Conservation (phyloP, 2,888 invertebrate genomes). For the Cremastinae sp. region DNA sequence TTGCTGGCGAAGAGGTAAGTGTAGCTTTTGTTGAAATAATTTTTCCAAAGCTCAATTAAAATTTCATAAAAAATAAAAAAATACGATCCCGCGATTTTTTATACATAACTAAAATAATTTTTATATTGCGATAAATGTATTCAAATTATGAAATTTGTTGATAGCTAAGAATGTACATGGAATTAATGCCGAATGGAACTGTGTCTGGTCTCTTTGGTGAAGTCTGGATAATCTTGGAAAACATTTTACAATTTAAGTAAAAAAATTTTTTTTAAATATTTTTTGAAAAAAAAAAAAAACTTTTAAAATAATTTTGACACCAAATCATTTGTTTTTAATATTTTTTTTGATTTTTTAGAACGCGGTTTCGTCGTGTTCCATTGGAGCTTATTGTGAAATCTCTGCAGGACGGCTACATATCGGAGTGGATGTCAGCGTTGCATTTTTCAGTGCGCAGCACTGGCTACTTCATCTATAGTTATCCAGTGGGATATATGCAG, state of each 20-base stretch:
- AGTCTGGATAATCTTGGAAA: constrained; percentile 77
- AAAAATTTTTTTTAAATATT: neutral
- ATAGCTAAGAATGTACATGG: no score
- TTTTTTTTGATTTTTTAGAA: constrained; percentile 62
- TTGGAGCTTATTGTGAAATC: constrained; percentile 48
- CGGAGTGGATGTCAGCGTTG: constrained; percentile 66
- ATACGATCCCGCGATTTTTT: no score
- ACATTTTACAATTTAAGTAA: constrained; percentile 77
- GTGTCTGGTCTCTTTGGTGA: constrained; percentile 79
- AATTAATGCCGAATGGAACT: constrained; percentile 67
- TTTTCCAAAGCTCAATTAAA: no score
- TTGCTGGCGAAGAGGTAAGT: constrained; percentile 74
- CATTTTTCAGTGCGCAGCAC: constrained; percentile 62
- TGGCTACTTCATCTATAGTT: constrained; percentile 66
- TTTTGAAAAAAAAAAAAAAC: constrained; percentile 8
- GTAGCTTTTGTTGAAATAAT: no score
- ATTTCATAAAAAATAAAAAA: no score
- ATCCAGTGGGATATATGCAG: constrained; percentile 59
- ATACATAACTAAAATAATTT: neutral
- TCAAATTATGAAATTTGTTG: no score
- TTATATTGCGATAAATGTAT: neutral
- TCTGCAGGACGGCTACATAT: constrained; percentile 65
- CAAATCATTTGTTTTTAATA: no score
- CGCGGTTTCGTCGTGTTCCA: constrained; percentile 64
- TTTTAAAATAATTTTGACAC: neutral